Percentiles rank a stretch among this genome's conserved stretches.
Conservation (phyloP, 2,888 invertebrate species). For the Choreutis nemorana region DNA sequence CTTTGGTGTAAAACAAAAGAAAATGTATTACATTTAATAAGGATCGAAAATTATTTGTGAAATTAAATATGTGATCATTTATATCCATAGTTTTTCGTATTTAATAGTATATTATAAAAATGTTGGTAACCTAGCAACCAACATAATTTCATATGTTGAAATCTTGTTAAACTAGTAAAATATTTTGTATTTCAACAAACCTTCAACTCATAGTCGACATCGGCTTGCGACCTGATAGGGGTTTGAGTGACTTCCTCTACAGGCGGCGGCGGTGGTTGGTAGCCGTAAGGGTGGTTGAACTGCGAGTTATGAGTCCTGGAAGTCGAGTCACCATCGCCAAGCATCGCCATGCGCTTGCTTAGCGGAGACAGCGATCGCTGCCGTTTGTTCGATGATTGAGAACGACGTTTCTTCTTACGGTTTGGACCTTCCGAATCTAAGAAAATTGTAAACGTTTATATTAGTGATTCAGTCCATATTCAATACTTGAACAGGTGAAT, state of each 20-base stretch:
- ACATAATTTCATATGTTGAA: no score
- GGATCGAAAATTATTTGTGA: no score
- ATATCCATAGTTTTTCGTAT: no score
- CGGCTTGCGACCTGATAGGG: slow-evolving; percentile 45
- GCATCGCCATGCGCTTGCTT: slow-evolving; percentile 83
- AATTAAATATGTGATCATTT: no score
- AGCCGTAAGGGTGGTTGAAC: slow-evolving; percentile 73
- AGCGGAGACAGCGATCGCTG: slow-evolving; percentile 81
- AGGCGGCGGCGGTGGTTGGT: slow-evolving; percentile 66
- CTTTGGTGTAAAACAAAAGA: slow-evolving; percentile 29
- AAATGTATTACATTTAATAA: no score
- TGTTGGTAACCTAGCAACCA: no score
- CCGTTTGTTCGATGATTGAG: slow-evolving; percentile 65
- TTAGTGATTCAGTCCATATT: no score
- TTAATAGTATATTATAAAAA: no score
- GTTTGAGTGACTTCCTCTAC: slow-evolving; percentile 40
- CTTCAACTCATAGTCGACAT: slow-evolving; percentile 73
- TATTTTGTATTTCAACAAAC: slow-evolving; percentile 20
- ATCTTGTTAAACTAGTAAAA: no score
- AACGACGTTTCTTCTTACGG: slow-evolving; percentile 67
- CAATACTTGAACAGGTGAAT: no score
- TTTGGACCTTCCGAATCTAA: slow-evolving; percentile 61
- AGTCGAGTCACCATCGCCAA: slow-evolving; percentile 61
- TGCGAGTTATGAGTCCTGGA: slow-evolving; percentile 67
- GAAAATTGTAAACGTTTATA: no score